These are phyloP conservation scores for Drosophila bunnanda DNA, from an alignment of 2,888 invertebrate genomes.

Conservation along the genomic window DNA sequence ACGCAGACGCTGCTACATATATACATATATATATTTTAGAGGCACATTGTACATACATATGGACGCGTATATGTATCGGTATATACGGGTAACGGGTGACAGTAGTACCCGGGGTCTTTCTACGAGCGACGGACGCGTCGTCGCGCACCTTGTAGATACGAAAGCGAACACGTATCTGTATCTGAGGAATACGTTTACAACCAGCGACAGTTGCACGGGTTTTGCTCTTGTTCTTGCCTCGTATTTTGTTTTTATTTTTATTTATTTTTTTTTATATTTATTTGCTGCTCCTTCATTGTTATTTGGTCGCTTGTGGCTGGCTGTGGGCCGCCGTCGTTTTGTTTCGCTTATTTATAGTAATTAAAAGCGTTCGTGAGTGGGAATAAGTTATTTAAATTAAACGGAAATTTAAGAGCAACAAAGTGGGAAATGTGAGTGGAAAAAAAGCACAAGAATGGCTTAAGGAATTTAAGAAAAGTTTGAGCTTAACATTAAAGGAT, in stretches of 20 bases:
- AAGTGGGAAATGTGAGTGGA: not conserved
- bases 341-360: constrained; percentile 42
- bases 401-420: constrained; percentile 8
- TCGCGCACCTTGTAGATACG: constrained; percentile 45
- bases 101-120: constrained; percentile 20
- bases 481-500: not conserved
- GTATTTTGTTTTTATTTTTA: constrained; percentile 9
- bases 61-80: constrained; percentile 25
- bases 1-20: constrained; percentile 60
- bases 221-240: constrained; percentile 15
- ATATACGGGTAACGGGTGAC: constrained; percentile 20
- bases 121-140: constrained; percentile 6
- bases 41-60: constrained; percentile 11
- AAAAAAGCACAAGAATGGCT: not conserved
- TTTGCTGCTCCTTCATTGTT: constrained; percentile 38
- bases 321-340: constrained; percentile 36
- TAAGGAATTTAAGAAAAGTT: not conserved
- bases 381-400: constrained; percentile 34
- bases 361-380: constrained; percentile 32
- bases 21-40: constrained; percentile 3
- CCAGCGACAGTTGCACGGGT: constrained; percentile 22
- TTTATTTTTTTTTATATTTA: not conserved
- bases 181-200: constrained; percentile 23
- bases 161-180: constrained; percentile 13
- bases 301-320: constrained; percentile 11